Evolutionary conservation across 2,888 invertebrate genomes (phyloP).

Genomic region (Caenorhabditis becei): DNA sequence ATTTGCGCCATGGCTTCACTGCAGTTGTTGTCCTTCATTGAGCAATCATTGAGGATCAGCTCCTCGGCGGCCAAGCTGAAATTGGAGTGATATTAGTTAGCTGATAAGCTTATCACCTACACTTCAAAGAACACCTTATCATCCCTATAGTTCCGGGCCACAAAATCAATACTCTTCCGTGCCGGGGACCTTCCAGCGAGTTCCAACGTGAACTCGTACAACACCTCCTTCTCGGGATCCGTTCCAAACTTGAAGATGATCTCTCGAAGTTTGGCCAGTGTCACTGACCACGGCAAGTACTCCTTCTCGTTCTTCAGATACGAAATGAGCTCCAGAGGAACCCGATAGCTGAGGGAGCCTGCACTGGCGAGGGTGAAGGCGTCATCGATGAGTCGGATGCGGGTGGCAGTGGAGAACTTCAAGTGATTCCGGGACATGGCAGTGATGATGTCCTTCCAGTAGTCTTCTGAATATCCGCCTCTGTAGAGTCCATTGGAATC

Average conservation of each 20-base stretch:
- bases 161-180: slow-evolving; percentile 51
- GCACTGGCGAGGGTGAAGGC: slow-evolving; percentile 64
- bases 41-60: slow-evolving; percentile 55
- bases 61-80: slow-evolving; percentile 47
- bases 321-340: slow-evolving; percentile 57
- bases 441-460: slow-evolving; percentile 72
- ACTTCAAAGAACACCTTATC: slow-evolving; percentile 75
- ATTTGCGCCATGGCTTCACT: slow-evolving; percentile 33
- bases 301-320: slow-evolving; percentile 65
- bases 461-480: slow-evolving; percentile 74
- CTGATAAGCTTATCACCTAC: slow-evolving; percentile 41
- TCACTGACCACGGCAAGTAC: slow-evolving; percentile 45
- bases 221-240: slow-evolving; percentile 54
- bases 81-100: background rate
- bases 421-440: slow-evolving; percentile 52
- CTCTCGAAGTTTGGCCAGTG: slow-evolving; percentile 26
- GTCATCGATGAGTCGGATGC: slow-evolving; percentile 68
- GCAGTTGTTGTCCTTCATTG: slow-evolving; percentile 64
- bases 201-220: slow-evolving; percentile 51
- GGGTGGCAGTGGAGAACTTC: slow-evolving; percentile 50
- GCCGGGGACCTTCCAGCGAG: slow-evolving; percentile 62
- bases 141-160: slow-evolving; percentile 63
- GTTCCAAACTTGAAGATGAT: slow-evolving; percentile 49
- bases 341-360: slow-evolving; percentile 60
- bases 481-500: slow-evolving; percentile 79